Conservation (phyloP, 2,113 vertebrate species). For the Dicaeum eximium region DNA sequence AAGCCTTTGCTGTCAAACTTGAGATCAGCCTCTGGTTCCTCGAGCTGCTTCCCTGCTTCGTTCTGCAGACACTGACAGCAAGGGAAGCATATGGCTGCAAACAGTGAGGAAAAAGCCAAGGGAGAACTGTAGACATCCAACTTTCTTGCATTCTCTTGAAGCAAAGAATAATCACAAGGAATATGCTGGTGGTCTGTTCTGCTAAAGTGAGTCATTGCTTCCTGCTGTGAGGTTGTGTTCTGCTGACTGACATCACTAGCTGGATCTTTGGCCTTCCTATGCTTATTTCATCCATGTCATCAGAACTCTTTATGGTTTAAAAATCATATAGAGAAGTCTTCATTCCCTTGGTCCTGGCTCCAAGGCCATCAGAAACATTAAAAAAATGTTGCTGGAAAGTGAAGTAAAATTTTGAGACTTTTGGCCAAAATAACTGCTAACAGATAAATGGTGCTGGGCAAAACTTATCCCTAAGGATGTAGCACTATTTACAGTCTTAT, state of each 20-base stretch:
- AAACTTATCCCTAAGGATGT: background rate
- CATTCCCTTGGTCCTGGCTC: background rate
- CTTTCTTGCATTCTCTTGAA: background rate
- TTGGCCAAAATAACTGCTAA: background rate
- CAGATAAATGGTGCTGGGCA: background rate
- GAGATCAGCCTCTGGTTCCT: background rate
- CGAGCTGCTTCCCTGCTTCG: accelerated
- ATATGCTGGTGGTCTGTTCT: background rate
- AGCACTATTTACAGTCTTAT: background rate
- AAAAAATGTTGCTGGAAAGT: background rate
- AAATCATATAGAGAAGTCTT: background rate
- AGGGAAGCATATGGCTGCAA: background rate
- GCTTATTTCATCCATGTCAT: background rate
- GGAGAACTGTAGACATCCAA: background rate
- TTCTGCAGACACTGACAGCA: background rate
- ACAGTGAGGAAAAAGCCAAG: background rate
- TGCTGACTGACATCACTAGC: background rate
- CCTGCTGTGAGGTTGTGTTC: background rate
- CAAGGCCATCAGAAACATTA: background rate
- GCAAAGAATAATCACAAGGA: background rate
- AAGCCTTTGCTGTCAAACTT: background rate
- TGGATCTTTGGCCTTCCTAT: background rate
- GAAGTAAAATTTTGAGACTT: background rate
- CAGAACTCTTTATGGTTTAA: background rate
- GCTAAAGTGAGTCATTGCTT: background rate